Percentiles rank a stretch among this genome's conserved stretches.
These are phyloP conservation scores for Drosophila dunni DNA, from an alignment of 1,140 invertebrate species.

Conservation along the genomic window DNA sequence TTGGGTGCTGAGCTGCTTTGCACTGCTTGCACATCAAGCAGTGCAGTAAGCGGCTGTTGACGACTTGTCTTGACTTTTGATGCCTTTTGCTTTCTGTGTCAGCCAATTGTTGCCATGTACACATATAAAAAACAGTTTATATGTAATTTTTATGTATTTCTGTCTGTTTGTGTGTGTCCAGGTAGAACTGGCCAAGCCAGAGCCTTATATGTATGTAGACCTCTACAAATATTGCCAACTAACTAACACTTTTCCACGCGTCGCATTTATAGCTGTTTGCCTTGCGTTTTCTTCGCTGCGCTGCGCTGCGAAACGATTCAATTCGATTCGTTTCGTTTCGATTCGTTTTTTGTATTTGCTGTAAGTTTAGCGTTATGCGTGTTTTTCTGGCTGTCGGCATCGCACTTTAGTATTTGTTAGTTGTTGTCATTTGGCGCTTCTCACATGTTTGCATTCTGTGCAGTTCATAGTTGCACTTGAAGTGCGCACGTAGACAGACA, in stretches of 20 bases:
- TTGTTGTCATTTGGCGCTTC: constrained; percentile 60
- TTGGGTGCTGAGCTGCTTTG: no score
- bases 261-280: constrained; percentile 50
- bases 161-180: constrained; percentile 10
- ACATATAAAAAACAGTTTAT: constrained; percentile 7
- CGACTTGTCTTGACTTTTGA: constrained; percentile 5
- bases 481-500: constrained; percentile 63
- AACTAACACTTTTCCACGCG: constrained; percentile 73
- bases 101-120: constrained; percentile 18
- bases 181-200: constrained; percentile 21
- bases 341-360: constrained; percentile 18
- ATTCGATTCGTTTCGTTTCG: constrained; percentile 53
- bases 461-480: constrained; percentile 77
- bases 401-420: constrained; percentile 20
- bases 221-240: no score
- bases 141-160: constrained; percentile 8
- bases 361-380: constrained; percentile 29
- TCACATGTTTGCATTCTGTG: constrained; percentile 52
- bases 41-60: neutral
- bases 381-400: constrained; percentile 36
- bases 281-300: constrained; percentile 58
- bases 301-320: constrained; percentile 37
- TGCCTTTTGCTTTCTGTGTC: constrained; percentile 32
- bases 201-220: constrained; percentile 38
- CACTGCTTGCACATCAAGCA: constrained; percentile 9